Percentiles rank a stretch among this genome's conserved stretches.
These are phyloP conservation scores for Antechinus flavipes DNA, from an alignment of 2,113 vertebrate species.

Conservation along the genomic window DNA sequence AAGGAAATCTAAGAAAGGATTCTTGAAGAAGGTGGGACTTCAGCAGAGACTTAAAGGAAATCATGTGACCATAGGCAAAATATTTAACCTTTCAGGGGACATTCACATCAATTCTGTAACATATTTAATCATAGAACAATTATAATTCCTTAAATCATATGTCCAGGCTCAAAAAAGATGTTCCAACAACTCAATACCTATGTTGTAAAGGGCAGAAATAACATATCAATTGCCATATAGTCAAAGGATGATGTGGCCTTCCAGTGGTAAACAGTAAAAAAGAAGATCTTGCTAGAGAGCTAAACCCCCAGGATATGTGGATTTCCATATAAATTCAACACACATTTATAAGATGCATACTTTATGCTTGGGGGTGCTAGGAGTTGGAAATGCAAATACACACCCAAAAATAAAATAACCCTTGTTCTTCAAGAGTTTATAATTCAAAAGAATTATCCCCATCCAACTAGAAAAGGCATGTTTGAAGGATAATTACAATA, in stretches of 20 bases:
- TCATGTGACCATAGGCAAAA: not conserved
- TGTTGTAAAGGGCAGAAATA: not conserved
- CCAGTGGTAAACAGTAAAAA: not conserved
- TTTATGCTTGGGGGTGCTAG: not conserved
- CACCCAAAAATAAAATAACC: not conserved
- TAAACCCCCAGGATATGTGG: not conserved
- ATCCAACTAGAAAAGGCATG: not conserved
- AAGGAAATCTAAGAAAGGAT: too few relatives aligned
- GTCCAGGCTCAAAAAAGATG: not conserved
- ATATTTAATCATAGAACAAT: not conserved
- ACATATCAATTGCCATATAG: not conserved
- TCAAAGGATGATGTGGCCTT: not conserved
- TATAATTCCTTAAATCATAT: not conserved
- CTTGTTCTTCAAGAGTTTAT: not conserved
- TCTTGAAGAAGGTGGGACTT: too few relatives aligned
- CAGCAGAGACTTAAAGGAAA: not conserved
- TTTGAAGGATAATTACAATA: not conserved
- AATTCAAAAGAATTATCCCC: not conserved
- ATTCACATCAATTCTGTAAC: not conserved
- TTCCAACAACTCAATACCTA: not conserved
- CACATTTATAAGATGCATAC: not conserved
- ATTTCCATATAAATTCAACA: not conserved
- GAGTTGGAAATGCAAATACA: too few relatives aligned
- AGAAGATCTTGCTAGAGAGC: not conserved
- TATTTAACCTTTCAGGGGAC: not conserved